A percentile compares a stretch with the other conserved stretches of the same genome.
Evolutionary conservation across 2,888 invertebrate species (phyloP).

Genomic region (Agrochola circellaris): DNA sequence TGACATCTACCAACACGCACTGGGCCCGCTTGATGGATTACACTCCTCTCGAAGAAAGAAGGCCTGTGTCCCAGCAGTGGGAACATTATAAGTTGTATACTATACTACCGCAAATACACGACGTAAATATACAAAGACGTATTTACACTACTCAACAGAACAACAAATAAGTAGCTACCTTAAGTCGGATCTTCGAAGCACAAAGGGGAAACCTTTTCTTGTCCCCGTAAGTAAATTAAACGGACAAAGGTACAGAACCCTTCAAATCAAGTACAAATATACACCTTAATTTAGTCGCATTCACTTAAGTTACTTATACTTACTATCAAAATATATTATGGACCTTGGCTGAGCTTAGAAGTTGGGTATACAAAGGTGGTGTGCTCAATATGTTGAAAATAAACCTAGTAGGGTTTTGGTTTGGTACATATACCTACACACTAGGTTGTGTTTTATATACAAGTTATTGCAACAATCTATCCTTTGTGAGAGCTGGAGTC

Average conservation of each 20-base stretch:
- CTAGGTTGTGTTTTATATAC: too few species aligned
- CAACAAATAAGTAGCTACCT: slow-evolving; percentile 4
- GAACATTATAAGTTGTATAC: too few species aligned
- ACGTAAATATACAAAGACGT: background rate
- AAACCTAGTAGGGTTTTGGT: background rate
- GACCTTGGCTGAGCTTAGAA: background rate
- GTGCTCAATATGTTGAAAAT: slow-evolving; percentile 16
- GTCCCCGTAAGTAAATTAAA: slow-evolving; percentile 48
- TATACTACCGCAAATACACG: background rate
- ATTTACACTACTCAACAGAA: slow-evolving; percentile 5
- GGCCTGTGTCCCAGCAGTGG: too few species aligned
- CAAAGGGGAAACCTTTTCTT: slow-evolving; percentile 49
- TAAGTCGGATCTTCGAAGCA: background rate
- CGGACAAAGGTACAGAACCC: slow-evolving; percentile 35
- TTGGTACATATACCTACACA: too few species aligned
- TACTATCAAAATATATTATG: slow-evolving; percentile 34
- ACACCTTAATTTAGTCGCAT: slow-evolving; percentile 45
- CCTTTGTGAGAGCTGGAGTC: too few species aligned
- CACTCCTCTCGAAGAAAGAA: too few species aligned
- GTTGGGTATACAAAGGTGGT: background rate
- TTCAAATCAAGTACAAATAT: slow-evolving; percentile 35
- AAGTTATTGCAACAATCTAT: too few species aligned
- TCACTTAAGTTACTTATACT: slow-evolving; percentile 35
- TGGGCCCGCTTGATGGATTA: too few species aligned
- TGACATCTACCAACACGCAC: too few species aligned